Base-by-base conservation (phyloP, 2,797 vertebrate species). In the Craterocephalus amniculus region DNA sequence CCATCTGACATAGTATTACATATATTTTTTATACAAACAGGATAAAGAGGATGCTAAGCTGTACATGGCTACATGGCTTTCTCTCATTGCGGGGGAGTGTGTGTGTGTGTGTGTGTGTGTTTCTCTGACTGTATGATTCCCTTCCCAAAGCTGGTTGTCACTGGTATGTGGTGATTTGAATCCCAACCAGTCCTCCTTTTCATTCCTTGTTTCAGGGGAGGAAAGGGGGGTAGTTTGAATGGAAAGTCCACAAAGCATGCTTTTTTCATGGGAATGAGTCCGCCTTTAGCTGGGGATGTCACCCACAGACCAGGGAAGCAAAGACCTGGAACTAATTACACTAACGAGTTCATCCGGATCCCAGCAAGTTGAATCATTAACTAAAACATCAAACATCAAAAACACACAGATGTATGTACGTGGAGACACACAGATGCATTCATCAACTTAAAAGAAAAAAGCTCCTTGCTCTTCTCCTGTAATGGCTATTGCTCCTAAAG, bases 271-370 rank as follows among this genome's bases (percentile, higher is more conserved):
- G 90, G 92, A 92, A 94, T 60, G 67, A 85, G 83, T 78, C 83
- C 80, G 83, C 79, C 88, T 85, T 89, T 77, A 86, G 86, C 89
- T 58, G 40, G 75, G 87, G 78, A 87, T 89, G 85, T 89, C 88
- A 86, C 91, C 87, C 89, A 81, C 76, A 52, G 80, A 90, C 83
- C 80, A 82, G 87, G 34, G 76, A 88, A 61, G 91, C 92, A 88
- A 76, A 90, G 89, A 88, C 76, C 92, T 93, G 91, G 91, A 95
- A 94, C 91, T 91, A 94, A 94, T 94, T 85, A 86, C 86, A 62
- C 91, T 93, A 94, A 95, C 87, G 88, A 94, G 93, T 93, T 92
- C 87, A 87, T 80, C 83, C 82, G 78, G 80, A 84, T 87, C 71
- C 68, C 83, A 72, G 72, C 68, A 75, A 89, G 81, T 71, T 72